A percentile compares a stretch with the other conserved stretches of the same genome.
These are phyloP conservation scores for Rhodinocichla rosea DNA, from an alignment of 2,113 vertebrate genomes.

Conservation along the genomic window DNA sequence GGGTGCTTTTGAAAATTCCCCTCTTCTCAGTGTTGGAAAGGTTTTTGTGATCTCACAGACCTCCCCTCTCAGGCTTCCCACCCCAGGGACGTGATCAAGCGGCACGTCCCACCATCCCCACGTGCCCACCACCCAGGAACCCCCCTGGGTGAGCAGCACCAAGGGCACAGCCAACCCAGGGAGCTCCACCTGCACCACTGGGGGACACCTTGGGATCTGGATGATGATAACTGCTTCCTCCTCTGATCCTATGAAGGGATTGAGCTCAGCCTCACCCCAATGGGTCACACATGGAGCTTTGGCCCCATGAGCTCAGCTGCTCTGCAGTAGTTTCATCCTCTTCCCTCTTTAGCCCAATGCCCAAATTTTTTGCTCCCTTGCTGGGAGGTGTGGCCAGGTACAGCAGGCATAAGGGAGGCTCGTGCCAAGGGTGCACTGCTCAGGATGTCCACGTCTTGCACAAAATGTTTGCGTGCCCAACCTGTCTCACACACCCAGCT, in stretches of 20 bases:
- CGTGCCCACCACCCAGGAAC: neutral
- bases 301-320: neutral
- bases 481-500: neutral
- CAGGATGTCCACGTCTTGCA: rapidly evolving
- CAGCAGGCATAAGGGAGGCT: neutral
- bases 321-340: neutral
- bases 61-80: neutral
- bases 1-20: constrained; percentile 59
- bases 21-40: constrained; percentile 1
- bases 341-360: neutral
- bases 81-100: neutral
- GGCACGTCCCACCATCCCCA: neutral
- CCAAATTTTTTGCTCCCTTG: neutral
- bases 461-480: neutral
- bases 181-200: neutral
- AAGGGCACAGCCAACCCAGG: neutral
- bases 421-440: rapidly evolving
- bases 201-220: neutral
- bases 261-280: neutral
- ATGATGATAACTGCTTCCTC: rapidly evolving
- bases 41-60: constrained; percentile 12
- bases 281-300: rapidly evolving
- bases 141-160: neutral
- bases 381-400: rapidly evolving
- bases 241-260: neutral